Evolutionary conservation across 2,113 vertebrate genomes (phyloP), one percentile per base, ranked within the genome.

Genomic region (Oryzias curvinotus): DNA sequence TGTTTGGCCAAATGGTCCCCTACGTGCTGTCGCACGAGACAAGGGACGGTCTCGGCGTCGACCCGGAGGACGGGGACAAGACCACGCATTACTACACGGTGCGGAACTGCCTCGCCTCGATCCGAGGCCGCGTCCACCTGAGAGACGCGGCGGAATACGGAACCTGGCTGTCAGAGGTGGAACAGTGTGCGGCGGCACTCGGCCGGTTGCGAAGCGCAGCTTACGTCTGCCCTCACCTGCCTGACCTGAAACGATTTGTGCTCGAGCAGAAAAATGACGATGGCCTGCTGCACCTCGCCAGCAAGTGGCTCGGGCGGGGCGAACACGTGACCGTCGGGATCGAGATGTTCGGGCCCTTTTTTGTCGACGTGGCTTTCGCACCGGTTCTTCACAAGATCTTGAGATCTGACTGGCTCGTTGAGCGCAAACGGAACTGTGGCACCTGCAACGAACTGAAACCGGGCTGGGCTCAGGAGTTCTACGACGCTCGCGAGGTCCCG

Each of bases 251-350:
- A 15, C 28, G 28, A 7, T 4, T 36, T 12, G 52, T 53, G 52
- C 25, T 53, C 1, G 52, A 53, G 12, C 52, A 53, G 15, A 53
- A 53, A 16, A 53, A 53, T 8, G 52, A 53, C 26, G 52, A 53
- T 3, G 26, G 52, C 12, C 26, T 53, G 1, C 6, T 53, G 26
- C 5, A 36, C 1, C 25, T 53, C 15, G 14, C 15, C n/a, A n/a
- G n/a, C n/a, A n/a, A n/a, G n/a, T n/a, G n/a, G n/a, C n/a, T n/a
- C n/a, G n/a, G n/a, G n/a, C 14, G 28, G 6, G 28, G 13, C 13
- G 25, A 52, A 16, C 13, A 28, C 14, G 25, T 5, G 2, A 5
- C 16, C 26, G 2, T 7, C 2, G 26, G 19, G 7, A 15, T 36
- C 1, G 14, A 36, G 2, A n/a, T 8, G 2, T 53, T 53, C 8